Conservation (phyloP, 1,140 invertebrate species). For the Heterodera schachtii region DNA sequence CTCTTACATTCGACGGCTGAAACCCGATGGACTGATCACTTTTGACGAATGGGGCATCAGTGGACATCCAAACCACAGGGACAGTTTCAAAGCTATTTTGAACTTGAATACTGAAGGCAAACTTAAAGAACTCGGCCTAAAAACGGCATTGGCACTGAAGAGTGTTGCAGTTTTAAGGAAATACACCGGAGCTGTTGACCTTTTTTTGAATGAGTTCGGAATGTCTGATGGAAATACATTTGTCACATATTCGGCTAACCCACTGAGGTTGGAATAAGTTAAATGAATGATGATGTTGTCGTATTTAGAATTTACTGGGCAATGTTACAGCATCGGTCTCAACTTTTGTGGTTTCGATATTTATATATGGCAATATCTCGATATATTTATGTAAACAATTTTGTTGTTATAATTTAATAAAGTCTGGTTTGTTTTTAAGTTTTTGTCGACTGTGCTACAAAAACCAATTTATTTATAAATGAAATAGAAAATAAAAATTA, state of each 20-base stretch:
- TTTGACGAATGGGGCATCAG: constrained; percentile 89
- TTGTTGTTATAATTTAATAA: not conserved
- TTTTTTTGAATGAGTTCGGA: constrained; percentile 55
- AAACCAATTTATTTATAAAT: not conserved
- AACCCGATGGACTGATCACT: constrained; percentile 74
- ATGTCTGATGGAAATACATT: not conserved
- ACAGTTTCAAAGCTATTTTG: constrained; percentile 65
- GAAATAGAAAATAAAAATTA: not conserved
- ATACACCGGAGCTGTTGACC: constrained; percentile 70
- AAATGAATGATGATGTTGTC: not conserved
- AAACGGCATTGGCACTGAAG: constrained; percentile 56
- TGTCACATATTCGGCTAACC: not conserved
- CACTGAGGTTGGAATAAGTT: not conserved
- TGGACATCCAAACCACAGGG: constrained; percentile 83
- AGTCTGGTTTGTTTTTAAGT: not conserved
- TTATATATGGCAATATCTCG: constrained; percentile 86
- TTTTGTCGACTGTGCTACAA: not conserved
- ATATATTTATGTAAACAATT: constrained; percentile 71
- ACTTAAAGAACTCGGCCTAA: constrained; percentile 32
- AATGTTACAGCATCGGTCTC: constrained; percentile 82
- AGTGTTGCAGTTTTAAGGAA: constrained; percentile 73
- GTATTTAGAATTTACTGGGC: constrained; percentile 68
- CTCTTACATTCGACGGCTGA: constrained; percentile 71
- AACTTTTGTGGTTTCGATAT: constrained; percentile 87
- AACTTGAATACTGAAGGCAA: constrained; percentile 44